Evolutionary conservation across 1,140 invertebrate species (phyloP).

Genomic region (Cyclina sinensis): DNA sequence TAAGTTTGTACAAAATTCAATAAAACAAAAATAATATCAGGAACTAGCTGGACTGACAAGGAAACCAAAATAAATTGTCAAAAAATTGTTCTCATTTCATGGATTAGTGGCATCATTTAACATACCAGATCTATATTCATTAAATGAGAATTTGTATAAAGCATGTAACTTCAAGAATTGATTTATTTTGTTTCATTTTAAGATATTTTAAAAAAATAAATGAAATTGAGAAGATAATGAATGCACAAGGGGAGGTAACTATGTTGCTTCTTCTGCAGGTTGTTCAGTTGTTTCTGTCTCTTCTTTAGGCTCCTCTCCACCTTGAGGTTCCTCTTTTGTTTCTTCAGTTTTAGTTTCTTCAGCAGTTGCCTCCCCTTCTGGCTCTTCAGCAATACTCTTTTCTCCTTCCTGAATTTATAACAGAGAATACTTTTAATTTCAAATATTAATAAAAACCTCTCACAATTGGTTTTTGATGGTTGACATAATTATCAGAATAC

Average conservation of each 20-base stretch:
- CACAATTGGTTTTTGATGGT: no score
- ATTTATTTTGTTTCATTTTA: background rate
- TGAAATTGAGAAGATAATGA: background rate
- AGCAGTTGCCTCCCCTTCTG: constrained; percentile 8
- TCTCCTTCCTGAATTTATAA: background rate
- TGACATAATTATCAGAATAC: no score
- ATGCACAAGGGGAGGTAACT: constrained; percentile 23
- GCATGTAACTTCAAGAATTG: background rate
- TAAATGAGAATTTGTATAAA: background rate
- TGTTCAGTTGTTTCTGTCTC: constrained; percentile 50
- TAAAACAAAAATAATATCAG: no score
- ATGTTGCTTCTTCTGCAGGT: constrained; percentile 53
- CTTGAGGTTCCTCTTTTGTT: constrained; percentile 18
- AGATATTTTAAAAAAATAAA: background rate
- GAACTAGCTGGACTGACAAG: no score
- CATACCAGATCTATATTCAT: background rate
- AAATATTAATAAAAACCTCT: no score
- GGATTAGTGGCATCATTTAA: background rate
- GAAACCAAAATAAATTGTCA: no score
- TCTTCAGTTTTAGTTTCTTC: constrained; percentile 48
- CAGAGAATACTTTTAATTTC: no score
- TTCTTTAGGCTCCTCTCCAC: constrained; percentile 57
- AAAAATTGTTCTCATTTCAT: background rate
- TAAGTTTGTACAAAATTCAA: no score
- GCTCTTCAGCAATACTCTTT: background rate